Base-by-base conservation (phyloP, 2,888 invertebrate species). In the Lumbricus terrestris region DNA sequence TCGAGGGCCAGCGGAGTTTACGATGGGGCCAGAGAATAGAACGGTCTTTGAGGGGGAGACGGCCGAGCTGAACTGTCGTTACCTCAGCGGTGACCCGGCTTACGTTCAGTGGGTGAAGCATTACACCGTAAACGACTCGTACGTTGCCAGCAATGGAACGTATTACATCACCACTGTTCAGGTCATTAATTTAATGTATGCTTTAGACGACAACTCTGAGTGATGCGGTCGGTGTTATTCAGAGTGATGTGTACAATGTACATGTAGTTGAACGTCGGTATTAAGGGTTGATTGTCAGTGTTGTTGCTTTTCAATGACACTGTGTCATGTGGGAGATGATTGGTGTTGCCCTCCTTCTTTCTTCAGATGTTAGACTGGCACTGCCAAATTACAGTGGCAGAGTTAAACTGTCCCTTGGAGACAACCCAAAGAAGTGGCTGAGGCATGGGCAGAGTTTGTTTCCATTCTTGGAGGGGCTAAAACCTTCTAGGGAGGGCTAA, bases 61-160 rank as follows among this genome's bases (percentile, higher is more conserved):
- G n/a, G 82, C 85, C 0, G 83, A 37, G 33, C 90, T 90, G 38
- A 47, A 82, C 33, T 90, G 90, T 90, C 82, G 90, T n/a, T 90
- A 83, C 38, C 23, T 90, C 38, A 35, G 35, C n/a, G 37, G 38
- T 11, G 90, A 83, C 33, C 82, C 82, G 1, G 82, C 85, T 2
- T 38, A 82, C 83, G 47, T 83, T 33, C 34, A 40, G 33, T 90
- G 90, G 90, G 82, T 38, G 11, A 38, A 47, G 29, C 90, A 90
- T 34, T 83, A 35, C 38, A 82, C 38, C 37, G 83, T 90, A 16
- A 90, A 90, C n/a, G 40, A 83, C 42, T 90, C 90, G 1, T 90
- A 90, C n/a, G 33, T 38, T 34, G 34, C 82, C 29, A 83, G 38
- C 18, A 83, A 90, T 29, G 83, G 90, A 40, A 85, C 82, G 11